Evolutionary conservation across 1,140 invertebrate species (phyloP).

Genomic region (Neotoxoptera formosana): DNA sequence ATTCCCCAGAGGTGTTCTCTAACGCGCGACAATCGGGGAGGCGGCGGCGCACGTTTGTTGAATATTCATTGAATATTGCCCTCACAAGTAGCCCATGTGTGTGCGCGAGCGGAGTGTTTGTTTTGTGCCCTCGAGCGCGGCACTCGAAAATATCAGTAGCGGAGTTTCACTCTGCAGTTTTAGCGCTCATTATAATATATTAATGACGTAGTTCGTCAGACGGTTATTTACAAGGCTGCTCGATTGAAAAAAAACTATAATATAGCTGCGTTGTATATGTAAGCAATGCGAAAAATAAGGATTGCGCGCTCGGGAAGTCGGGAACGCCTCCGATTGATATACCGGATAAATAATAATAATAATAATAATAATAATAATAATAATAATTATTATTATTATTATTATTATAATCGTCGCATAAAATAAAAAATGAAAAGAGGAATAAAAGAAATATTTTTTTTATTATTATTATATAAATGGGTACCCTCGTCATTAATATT

Average conservation of each 20-base stretch:
- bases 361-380: background rate
- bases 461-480: background rate
- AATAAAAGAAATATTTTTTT: background rate
- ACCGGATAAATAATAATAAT: background rate
- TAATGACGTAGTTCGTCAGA: conserved; percentile 34
- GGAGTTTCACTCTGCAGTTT: background rate
- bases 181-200: conserved; percentile 47
- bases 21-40: background rate
- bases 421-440: background rate
- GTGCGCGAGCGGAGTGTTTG: background rate
- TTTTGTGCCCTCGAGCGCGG: conserved; percentile 20
- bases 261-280: background rate
- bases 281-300: background rate
- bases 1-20: conserved; percentile 29
- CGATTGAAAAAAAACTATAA: background rate
- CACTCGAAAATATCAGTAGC: conserved; percentile 28
- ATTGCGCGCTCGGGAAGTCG: background rate
- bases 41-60: conserved; percentile 2
- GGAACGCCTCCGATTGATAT: background rate
- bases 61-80: conserved; percentile 47
- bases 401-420: no score
- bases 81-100: conserved; percentile 36
- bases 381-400: no score
- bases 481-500: background rate
- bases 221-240: conserved; percentile 1